These are phyloP conservation scores for Hydrophis major DNA, from an alignment of 2,797 vertebrate species.

Conservation along the genomic window DNA sequence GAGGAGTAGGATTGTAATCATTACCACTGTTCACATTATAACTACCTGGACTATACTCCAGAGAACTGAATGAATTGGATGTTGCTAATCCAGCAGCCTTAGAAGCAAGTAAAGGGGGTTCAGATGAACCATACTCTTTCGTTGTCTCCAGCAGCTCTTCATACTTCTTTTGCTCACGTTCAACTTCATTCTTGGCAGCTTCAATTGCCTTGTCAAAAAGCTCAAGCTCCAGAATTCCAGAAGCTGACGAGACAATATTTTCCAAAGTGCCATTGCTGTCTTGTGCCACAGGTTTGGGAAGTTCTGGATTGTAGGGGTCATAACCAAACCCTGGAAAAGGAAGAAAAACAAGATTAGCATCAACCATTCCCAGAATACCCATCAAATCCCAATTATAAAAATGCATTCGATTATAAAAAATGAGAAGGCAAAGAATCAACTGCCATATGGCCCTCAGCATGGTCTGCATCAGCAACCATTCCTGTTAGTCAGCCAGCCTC, in stretches of 20 bases:
- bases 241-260: conserved; percentile 63
- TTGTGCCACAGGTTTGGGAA: conserved; percentile 76
- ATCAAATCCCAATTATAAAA: not conserved
- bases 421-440: not conserved
- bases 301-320: conserved; percentile 91
- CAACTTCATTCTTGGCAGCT: conserved; percentile 88
- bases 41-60: conserved; percentile 82
- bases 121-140: conserved; percentile 63
- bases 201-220: conserved; percentile 93
- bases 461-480: not conserved
- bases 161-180: conserved; percentile 90
- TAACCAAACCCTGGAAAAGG: conserved; percentile 81
- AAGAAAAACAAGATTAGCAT: not conserved
- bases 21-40: conserved; percentile 72
- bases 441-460: not conserved
- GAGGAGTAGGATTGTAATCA: conserved; percentile 86
- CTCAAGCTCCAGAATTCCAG: conserved; percentile 84
- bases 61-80: conserved; percentile 55
- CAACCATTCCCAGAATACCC: not conserved
- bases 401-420: not conserved
- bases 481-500: not conserved
- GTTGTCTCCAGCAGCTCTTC: conserved; percentile 76
- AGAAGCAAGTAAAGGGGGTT: conserved; percentile 41
- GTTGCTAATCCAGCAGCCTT: not conserved
- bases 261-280: conserved; percentile 62